Conservation (phyloP, 2,797 vertebrate species). For the Yasuhikotakia modesta region DNA sequence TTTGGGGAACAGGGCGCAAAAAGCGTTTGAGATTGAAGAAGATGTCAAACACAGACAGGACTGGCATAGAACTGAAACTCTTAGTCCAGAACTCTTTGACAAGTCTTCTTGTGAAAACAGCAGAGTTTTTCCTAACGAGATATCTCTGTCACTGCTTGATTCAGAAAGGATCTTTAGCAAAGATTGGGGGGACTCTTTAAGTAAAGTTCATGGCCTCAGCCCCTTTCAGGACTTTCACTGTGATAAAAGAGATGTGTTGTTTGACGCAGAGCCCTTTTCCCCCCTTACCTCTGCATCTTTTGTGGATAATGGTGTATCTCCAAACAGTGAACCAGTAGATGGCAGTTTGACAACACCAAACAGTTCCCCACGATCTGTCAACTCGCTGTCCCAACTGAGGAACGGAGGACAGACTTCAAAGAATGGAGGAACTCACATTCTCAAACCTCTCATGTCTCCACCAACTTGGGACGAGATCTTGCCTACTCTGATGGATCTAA, state of each 20-base stretch:
- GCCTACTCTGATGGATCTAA: constrained; percentile 87
- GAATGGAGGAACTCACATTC: constrained; percentile 82
- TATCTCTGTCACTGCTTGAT: constrained; percentile 73
- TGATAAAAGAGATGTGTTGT: constrained; percentile 78
- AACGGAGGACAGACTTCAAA: constrained; percentile 81
- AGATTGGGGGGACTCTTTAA: constrained; percentile 73
- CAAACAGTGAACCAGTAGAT: constrained; percentile 83
- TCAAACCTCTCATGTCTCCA: constrained; percentile 98
- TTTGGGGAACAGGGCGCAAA: constrained; percentile 63
- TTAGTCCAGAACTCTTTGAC: constrained; percentile 88
- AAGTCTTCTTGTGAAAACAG: constrained; percentile 73
- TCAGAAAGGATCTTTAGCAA: constrained; percentile 68
- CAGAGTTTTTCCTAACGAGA: constrained; percentile 73
- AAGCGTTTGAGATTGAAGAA: constrained; percentile 59
- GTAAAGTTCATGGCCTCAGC: constrained; percentile 82
- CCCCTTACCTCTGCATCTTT: constrained; percentile 85
- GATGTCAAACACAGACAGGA: constrained; percentile 64
- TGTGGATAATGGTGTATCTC: constrained; percentile 82
- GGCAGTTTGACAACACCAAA: constrained; percentile 86
- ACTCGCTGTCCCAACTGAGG: constrained; percentile 89
- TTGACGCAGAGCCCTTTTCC: constrained; percentile 78
- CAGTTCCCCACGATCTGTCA: constrained; percentile 92
- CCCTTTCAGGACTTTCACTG: constrained; percentile 91
- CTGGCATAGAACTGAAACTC: constrained; percentile 70
- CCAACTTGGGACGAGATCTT: constrained; percentile 95